phyloP scores from a whole-genome alignment of 2,113 vertebrate species.

The Triplophysa rosa region DNA sequence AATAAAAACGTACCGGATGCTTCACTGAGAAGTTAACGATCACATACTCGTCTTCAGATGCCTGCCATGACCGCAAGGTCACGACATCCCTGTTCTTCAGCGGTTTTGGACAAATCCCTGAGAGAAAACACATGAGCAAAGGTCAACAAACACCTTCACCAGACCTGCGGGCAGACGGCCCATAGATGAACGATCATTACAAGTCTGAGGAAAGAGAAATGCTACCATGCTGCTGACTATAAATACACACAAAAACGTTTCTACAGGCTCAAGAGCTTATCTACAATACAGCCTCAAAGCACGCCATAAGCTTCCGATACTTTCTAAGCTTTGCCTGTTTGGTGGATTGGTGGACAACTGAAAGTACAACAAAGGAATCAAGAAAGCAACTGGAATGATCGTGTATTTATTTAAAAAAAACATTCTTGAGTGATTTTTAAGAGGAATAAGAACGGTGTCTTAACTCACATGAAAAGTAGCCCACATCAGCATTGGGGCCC shows the following conservation, averaged over 20 bases:
- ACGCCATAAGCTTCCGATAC: not conserved
- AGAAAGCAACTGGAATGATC: not conserved
- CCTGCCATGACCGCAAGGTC: slow-evolving; percentile 73
- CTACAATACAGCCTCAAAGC: not conserved
- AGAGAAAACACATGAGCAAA: not conserved
- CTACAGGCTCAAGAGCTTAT: not conserved
- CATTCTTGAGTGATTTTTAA: too few species aligned
- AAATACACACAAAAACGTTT: slow-evolving; percentile 48
- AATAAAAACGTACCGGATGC: slow-evolving; percentile 69
- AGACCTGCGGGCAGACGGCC: not conserved
- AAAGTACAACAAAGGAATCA: not conserved
- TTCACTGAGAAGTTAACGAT: slow-evolving; percentile 81
- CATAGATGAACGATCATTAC: not conserved
- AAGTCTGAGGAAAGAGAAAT: not conserved
- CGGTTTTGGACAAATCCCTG: slow-evolving; percentile 74
- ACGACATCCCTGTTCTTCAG: slow-evolving; percentile 74
- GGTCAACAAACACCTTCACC: not conserved
- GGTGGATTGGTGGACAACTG: not conserved
- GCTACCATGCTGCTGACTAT: slow-evolving; percentile 56
- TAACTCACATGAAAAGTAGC: slow-evolving; percentile 76
- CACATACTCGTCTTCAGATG: slow-evolving; percentile 68
- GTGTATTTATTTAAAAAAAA: not conserved
- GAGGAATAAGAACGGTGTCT: not conserved
- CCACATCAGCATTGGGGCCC: slow-evolving; percentile 69
- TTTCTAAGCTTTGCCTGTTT: not conserved